phyloP scores from a whole-genome alignment of 2,888 invertebrate species.

The Pyrrhosoma nymphula region DNA sequence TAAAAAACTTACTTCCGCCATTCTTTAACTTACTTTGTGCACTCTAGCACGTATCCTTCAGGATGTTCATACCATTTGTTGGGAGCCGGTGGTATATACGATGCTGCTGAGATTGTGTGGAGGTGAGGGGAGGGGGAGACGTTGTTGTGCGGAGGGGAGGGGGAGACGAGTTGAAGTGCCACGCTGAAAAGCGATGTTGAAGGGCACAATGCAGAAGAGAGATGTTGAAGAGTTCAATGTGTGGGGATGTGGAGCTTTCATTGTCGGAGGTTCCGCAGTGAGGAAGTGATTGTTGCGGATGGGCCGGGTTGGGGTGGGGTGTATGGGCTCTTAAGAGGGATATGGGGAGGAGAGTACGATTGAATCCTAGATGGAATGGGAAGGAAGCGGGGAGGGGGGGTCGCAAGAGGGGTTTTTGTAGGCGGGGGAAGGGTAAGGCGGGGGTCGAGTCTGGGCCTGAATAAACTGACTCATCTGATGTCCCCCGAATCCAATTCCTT shows the following conservation, averaged over 20 bases:
- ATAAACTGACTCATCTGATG: constrained; percentile 65
- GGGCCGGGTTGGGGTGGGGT: neutral
- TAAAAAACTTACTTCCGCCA: no score
- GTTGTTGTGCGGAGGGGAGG: no score
- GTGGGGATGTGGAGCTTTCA: neutral
- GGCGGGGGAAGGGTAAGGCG: neutral
- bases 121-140: no score
- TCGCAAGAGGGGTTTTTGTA: neutral
- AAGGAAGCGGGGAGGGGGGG: neutral
- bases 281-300: neutral
- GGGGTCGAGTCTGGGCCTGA: constrained; percentile 34
- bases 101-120: no score
- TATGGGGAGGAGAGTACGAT: neutral
- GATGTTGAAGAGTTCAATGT: no score
- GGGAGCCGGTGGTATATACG: no score
- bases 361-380: neutral
- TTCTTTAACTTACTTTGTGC: no score
- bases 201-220: neutral
- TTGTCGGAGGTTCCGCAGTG: constrained; percentile 7
- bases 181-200: neutral
- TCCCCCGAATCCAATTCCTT: constrained; percentile 65
- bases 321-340: no score
- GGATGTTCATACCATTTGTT: no score
- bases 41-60: no score
- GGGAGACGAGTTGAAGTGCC: neutral